phyloP scores from a whole-genome alignment of 1,140 invertebrate genomes.

The Sinella curviseta region DNA sequence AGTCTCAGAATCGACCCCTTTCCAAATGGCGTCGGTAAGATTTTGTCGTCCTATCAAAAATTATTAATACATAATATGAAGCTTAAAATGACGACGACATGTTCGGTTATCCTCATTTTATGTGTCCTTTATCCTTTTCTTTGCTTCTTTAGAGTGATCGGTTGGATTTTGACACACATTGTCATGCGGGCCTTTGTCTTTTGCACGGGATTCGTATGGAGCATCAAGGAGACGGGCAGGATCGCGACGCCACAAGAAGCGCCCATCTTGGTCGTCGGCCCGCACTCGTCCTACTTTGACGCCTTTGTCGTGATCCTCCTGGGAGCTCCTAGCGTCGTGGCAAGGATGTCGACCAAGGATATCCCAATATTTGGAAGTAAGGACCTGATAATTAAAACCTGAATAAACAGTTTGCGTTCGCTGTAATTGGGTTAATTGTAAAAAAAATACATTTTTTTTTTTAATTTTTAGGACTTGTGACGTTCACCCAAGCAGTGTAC shows the following conservation, averaged over 20 bases:
- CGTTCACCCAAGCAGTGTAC: constrained; percentile 91
- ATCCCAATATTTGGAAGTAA: constrained; percentile 87
- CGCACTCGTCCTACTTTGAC: constrained; percentile 89
- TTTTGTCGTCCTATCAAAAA: too few relatives aligned
- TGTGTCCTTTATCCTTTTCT: too few relatives aligned
- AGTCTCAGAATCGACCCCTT: constrained; percentile 70
- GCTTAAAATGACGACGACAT: neutral
- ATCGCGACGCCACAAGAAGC: constrained; percentile 69
- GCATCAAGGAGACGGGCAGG: constrained; percentile 68
- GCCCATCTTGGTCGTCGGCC: constrained; percentile 81
- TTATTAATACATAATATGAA: neutral
- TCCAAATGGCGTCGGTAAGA: constrained; percentile 80
- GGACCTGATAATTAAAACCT: too few relatives aligned
- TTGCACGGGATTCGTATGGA: constrained; percentile 74
- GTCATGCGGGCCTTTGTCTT: constrained; percentile 75
- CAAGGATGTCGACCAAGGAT: constrained; percentile 74
- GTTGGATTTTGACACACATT: constrained; percentile 62
- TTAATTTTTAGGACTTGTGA: constrained; percentile 78
- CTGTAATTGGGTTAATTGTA: too few relatives aligned
- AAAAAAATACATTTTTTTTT: constrained; percentile 2
- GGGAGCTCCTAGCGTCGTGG: constrained; percentile 81
- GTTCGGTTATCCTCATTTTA: too few relatives aligned
- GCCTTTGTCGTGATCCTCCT: constrained; percentile 77
- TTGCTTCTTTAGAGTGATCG: constrained; percentile 60
- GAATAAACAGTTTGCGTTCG: too few relatives aligned